Percentiles rank a stretch among this genome's conserved stretches.
phyloP scores from a whole-genome alignment of 2,113 vertebrate genomes.

The Apteryx owenii region DNA sequence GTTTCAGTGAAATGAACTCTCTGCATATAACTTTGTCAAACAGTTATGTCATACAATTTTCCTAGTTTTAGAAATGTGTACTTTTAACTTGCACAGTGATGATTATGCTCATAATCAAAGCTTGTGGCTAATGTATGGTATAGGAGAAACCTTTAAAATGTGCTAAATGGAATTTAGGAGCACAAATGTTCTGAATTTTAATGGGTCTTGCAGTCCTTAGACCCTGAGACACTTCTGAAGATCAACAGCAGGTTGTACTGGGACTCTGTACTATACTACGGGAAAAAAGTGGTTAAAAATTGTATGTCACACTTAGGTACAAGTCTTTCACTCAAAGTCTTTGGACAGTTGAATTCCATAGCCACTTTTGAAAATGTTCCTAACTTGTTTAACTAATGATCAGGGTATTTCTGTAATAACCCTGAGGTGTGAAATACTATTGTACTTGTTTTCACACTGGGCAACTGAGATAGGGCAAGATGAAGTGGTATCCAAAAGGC shows the following conservation, averaged over 20 bases:
- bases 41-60: background rate
- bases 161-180: background rate
- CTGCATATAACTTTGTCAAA: background rate
- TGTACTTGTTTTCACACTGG: background rate
- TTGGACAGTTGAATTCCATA: background rate
- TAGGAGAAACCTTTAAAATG: background rate
- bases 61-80: background rate
- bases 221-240: background rate
- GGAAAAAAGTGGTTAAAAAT: background rate
- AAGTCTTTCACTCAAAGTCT: background rate
- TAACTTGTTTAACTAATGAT: background rate
- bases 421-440: background rate
- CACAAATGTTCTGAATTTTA: too few species aligned
- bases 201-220: background rate
- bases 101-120: background rate
- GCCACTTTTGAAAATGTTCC: background rate
- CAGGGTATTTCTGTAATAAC: background rate
- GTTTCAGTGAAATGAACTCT: background rate
- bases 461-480: background rate
- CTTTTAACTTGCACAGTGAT: background rate
- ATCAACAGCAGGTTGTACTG: background rate
- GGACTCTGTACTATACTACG: background rate
- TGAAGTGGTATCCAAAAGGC: background rate
- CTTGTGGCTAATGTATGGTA: accelerated
- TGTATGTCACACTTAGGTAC: background rate